Evolutionary conservation across 2,888 invertebrate species (phyloP).

Genomic region (Eudemis profundana): DNA sequence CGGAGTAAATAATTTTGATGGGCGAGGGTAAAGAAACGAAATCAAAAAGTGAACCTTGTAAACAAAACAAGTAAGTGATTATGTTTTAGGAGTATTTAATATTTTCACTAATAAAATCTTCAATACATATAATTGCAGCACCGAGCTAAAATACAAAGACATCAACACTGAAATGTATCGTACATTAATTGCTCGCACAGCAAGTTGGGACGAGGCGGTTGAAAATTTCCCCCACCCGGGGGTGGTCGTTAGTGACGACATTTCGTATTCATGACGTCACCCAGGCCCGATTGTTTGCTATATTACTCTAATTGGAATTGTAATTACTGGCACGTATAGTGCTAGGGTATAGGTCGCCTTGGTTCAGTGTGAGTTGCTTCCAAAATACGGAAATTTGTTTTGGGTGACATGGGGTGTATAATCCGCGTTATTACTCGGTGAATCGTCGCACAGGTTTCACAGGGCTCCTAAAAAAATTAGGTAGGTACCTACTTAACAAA

Average conservation of each 20-base stretch:
- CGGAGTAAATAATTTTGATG: no score
- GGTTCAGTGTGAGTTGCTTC: constrained; percentile 45
- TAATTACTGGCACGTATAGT: constrained; percentile 79
- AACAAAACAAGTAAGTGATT: not conserved
- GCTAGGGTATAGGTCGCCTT: constrained; percentile 61
- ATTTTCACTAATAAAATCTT: not conserved
- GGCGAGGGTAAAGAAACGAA: not conserved
- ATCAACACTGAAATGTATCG: constrained; percentile 37
- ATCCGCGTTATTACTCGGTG: not conserved
- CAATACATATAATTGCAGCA: constrained; percentile 27
- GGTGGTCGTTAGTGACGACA: constrained; percentile 80
- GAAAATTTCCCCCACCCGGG: constrained; percentile 72
- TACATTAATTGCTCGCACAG: constrained; percentile 38
- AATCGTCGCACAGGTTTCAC: no score
- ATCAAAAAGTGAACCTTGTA: not conserved
- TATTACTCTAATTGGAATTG: constrained; percentile 85
- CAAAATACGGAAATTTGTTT: not conserved
- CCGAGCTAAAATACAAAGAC: constrained; percentile 25
- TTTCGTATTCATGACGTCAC: constrained; percentile 84
- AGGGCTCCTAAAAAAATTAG: no score
- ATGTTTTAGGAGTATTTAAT: not conserved
- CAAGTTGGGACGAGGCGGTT: constrained; percentile 66
- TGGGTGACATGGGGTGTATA: not conserved
- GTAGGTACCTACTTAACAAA: no score
- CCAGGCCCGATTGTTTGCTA: constrained; percentile 84